phyloP scores from a whole-genome alignment of 2,888 invertebrate species.

The Erebia ligea region DNA sequence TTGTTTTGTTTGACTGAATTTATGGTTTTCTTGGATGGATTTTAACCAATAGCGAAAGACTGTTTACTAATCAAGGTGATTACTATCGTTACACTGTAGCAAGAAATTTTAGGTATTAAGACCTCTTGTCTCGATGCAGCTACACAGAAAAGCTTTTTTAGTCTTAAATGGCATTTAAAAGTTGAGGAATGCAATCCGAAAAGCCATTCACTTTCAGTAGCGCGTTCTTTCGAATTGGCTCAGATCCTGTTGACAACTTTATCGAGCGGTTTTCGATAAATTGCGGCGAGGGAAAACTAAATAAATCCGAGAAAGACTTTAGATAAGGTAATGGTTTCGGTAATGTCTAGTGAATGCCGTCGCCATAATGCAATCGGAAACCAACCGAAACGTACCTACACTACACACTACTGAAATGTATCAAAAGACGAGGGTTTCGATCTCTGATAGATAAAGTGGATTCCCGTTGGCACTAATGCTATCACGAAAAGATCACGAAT shows the following conservation, averaged over 20 bases:
- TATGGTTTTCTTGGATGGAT: no score
- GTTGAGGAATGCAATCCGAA: constrained; percentile 47
- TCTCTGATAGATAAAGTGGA: constrained; percentile 38
- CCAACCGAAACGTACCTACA: constrained; percentile 59
- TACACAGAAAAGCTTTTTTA: constrained; percentile 20
- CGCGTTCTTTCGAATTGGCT: constrained; percentile 76
- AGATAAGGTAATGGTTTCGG: constrained; percentile 83
- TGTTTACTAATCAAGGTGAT: no score
- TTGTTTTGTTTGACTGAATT: no score
- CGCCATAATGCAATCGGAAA: constrained; percentile 79
- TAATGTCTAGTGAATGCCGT: constrained; percentile 78
- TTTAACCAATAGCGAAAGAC: no score
- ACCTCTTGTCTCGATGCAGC: neutral
- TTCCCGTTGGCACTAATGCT: constrained; percentile 20
- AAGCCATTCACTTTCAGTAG: constrained; percentile 62
- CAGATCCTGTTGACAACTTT: constrained; percentile 82
- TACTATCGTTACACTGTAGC: no score
- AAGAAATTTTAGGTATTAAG: neutral
- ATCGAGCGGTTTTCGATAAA: constrained; percentile 83
- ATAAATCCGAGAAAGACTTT: constrained; percentile 83
- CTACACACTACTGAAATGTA: constrained; percentile 55
- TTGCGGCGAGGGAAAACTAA: constrained; percentile 83
- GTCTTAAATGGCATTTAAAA: constrained; percentile 40
- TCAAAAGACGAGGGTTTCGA: constrained; percentile 38
- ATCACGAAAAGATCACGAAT: neutral